phyloP scores from a whole-genome alignment of 2,797 vertebrate genomes.

The Remorina albescens region DNA sequence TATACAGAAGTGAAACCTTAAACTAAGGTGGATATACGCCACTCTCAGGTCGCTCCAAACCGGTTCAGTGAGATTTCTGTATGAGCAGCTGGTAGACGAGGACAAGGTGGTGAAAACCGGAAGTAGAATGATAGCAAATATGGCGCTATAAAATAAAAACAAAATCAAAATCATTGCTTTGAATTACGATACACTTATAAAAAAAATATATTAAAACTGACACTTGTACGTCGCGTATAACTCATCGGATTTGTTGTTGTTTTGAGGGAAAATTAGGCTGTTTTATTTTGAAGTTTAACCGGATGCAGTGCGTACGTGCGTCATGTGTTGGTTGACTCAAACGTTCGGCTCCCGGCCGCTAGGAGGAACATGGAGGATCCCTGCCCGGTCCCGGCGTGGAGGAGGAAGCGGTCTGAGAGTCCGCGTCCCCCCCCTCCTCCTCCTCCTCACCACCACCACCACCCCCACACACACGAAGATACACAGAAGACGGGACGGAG shows the following conservation, averaged over 20 bases:
- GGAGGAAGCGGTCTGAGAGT: conserved; percentile 78
- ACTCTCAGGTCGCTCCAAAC: conserved; percentile 64
- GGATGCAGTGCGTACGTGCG: conserved; percentile 11
- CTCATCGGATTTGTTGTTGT: too few relatives aligned
- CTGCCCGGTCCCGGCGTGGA: conserved; percentile 65
- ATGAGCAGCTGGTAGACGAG: conserved; percentile 21
- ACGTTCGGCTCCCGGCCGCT: conserved; percentile 77
- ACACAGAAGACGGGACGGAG: conserved; percentile 56
- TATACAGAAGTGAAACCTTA: conserved; percentile 62
- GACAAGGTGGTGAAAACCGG: conserved; percentile 29
- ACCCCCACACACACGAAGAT: neutral
- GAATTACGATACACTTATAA: rapidly evolving
- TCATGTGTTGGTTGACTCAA: neutral
- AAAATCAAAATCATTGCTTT: rapidly evolving
- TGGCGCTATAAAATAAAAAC: rapidly evolving
- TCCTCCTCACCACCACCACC: too few relatives aligned
- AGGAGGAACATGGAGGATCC: conserved; percentile 80
- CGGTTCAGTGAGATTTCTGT: conserved; percentile 78
- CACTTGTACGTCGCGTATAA: rapidly evolving
- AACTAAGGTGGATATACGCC: conserved; percentile 40
- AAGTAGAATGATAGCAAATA: conserved; percentile 2
- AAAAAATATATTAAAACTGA: too few relatives aligned
- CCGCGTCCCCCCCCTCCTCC: conserved; percentile 40
- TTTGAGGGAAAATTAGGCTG: rapidly evolving
- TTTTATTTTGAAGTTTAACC: conserved; percentile 56